A percentile compares a stretch with the other conserved stretches of the same genome.
phyloP scores from a whole-genome alignment of 2,888 invertebrate genomes.

The Eutolmus rufibarbis region DNA sequence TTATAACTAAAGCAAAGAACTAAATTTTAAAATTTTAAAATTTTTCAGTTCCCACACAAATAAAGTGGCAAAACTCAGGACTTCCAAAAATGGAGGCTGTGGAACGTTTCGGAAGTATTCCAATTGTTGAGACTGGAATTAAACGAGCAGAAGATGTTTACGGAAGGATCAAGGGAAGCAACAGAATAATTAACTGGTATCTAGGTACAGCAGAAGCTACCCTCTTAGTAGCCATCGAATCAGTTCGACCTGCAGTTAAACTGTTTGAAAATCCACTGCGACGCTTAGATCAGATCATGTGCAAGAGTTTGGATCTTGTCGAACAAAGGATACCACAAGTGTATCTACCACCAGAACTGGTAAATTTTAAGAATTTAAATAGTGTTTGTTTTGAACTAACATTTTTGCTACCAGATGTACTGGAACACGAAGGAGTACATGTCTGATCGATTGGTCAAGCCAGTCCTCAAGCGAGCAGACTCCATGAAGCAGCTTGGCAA shows the following conservation, averaged over 20 bases:
- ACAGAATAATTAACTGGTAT: conserved; percentile 78
- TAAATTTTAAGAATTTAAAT: conserved; percentile 62
- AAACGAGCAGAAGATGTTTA: conserved; percentile 79
- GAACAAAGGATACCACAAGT: conserved; percentile 84
- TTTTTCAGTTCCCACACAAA: conserved; percentile 44
- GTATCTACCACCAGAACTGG: conserved; percentile 83
- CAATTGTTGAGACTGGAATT: conserved; percentile 82
- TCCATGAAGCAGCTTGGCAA: conserved; percentile 81
- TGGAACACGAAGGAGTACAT: conserved; percentile 81
- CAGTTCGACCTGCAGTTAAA: conserved; percentile 76
- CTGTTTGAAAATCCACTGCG: conserved; percentile 76
- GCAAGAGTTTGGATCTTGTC: conserved; percentile 84
- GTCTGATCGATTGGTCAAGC: conserved; percentile 69
- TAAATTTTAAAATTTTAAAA: background rate
- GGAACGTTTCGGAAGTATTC: conserved; percentile 77
- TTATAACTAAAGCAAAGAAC: background rate
- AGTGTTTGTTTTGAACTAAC: conserved; percentile 47
- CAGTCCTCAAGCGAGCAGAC: conserved; percentile 79
- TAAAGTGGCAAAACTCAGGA: conserved; percentile 48
- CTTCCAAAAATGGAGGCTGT: conserved; percentile 74
- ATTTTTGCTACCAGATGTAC: conserved; percentile 70
- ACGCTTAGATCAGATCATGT: conserved; percentile 78
- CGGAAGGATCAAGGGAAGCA: conserved; percentile 77
- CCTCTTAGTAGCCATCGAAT: conserved; percentile 74
- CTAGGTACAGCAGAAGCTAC: conserved; percentile 78